phyloP scores from a whole-genome alignment of 2,888 invertebrate species.

The Folsomia manolachei region DNA sequence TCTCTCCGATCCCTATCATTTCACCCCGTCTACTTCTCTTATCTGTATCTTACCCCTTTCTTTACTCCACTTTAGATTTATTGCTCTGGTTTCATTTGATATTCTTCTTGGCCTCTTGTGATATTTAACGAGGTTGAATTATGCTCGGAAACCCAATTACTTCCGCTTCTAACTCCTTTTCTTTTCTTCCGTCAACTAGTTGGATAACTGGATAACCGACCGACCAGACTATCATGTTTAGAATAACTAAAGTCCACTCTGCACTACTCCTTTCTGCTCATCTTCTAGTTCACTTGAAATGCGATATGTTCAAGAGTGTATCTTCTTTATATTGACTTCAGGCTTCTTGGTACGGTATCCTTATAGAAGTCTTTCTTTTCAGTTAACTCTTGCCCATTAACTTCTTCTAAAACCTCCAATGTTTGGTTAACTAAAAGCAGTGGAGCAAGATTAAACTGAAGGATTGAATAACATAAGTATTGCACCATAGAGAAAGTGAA shows the following conservation, averaged over 20 bases:
- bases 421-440: not conserved
- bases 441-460: not conserved
- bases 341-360: no score
- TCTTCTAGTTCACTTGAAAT: no score
- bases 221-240: not conserved
- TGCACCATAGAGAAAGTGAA: not conserved
- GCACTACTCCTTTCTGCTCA: not conserved
- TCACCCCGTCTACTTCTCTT: constrained; percentile 46
- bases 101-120: constrained; percentile 33
- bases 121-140: constrained; percentile 47
- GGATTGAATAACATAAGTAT: not conserved
- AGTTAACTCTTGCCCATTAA: not conserved
- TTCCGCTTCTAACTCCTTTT: constrained; percentile 28
- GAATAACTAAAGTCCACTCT: not conserved
- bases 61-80: constrained; percentile 39
- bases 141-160: constrained; percentile 49
- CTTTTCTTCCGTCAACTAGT: not conserved
- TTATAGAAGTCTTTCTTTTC: not conserved
- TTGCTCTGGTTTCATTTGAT: constrained; percentile 44
- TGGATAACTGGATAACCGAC: not conserved
- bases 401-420: not conserved
- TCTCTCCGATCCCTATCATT: constrained; percentile 31
- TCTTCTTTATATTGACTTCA: no score
- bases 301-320: no score
- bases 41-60: constrained; percentile 37